Evolutionary conservation across 2,797 vertebrate species (phyloP).

Genomic region (Pelobates cultripes): DNA sequence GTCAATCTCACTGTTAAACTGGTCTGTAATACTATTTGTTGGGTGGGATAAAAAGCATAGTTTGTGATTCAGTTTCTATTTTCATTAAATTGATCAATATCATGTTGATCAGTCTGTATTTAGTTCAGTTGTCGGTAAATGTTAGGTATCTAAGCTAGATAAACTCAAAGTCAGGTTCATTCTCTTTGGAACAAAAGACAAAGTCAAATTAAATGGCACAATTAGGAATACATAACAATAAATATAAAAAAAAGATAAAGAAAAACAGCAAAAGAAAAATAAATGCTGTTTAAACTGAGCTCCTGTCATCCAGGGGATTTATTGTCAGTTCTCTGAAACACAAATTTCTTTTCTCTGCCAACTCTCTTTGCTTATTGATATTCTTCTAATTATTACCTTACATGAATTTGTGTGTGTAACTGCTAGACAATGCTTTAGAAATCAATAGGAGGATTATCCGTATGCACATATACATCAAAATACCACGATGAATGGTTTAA

Average conservation of each 20-base stretch:
- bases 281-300: slow-evolving; percentile 62
- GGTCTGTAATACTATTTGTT: no score
- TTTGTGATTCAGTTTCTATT: slow-evolving; percentile 49
- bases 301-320: slow-evolving; percentile 64
- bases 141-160: slow-evolving; percentile 69
- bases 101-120: slow-evolving; percentile 58
- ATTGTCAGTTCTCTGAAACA: slow-evolving; percentile 60
- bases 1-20: no score
- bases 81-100: slow-evolving; percentile 66
- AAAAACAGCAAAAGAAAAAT: slow-evolving; percentile 38
- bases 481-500: slow-evolving; percentile 20
- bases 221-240: slow-evolving; percentile 66
- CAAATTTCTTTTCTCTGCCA: slow-evolving; percentile 66
- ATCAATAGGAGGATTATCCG: slow-evolving; percentile 57
- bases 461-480: slow-evolving; percentile 57
- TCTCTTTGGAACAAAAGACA: slow-evolving; percentile 71
- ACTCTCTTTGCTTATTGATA: slow-evolving; percentile 63
- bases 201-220: slow-evolving; percentile 69
- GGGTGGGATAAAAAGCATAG: slow-evolving; percentile 37
- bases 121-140: slow-evolving; percentile 63
- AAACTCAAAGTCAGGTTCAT: slow-evolving; percentile 71
- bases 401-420: slow-evolving; percentile 59
- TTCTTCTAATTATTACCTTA: slow-evolving; percentile 58
- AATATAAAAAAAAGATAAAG: slow-evolving; percentile 36
- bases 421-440: slow-evolving; percentile 65